Conservation (phyloP, 2,888 invertebrate genomes). For the Allacma fusca region DNA sequence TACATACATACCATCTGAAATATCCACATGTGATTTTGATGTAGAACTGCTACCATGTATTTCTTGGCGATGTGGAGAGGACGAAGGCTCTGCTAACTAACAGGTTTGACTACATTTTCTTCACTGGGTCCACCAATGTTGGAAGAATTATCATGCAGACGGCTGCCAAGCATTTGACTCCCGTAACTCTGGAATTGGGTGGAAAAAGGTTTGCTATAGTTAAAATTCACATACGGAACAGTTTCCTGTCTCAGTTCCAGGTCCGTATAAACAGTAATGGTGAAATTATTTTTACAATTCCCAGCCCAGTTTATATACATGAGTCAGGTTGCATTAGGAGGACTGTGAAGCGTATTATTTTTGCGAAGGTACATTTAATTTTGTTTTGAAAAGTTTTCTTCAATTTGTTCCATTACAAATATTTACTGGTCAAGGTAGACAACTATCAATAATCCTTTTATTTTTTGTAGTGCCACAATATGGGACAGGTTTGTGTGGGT, state of each 20-base stretch:
- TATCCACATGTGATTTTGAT: too few species aligned
- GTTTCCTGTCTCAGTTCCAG: neutral
- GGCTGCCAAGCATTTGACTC: constrained; percentile 89
- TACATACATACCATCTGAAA: too few species aligned
- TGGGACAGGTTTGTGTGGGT: too few species aligned
- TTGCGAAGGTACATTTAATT: constrained; percentile 79
- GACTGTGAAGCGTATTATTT: constrained; percentile 81
- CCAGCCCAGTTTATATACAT: constrained; percentile 90
- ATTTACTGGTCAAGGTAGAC: neutral
- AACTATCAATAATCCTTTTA: too few species aligned
- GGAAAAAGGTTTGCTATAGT: constrained; percentile 71
- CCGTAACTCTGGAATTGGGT: constrained; percentile 91
- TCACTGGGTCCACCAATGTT: constrained; percentile 76
- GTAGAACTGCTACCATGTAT: constrained; percentile 54
- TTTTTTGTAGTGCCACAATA: too few species aligned
- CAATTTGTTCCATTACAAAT: too few species aligned
- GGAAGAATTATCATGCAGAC: constrained; percentile 89
- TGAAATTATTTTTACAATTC: constrained; percentile 65
- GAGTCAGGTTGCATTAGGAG: constrained; percentile 76
- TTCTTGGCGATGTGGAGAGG: constrained; percentile 70
- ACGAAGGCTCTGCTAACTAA: constrained; percentile 67
- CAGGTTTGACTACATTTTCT: constrained; percentile 70
- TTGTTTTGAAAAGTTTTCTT: neutral
- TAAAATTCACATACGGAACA: neutral
- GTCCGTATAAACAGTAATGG: neutral